Evolutionary conservation across 2,113 vertebrate genomes (phyloP), one percentile per base, ranked within the genome.

Genomic region (Cottus gobio): DNA sequence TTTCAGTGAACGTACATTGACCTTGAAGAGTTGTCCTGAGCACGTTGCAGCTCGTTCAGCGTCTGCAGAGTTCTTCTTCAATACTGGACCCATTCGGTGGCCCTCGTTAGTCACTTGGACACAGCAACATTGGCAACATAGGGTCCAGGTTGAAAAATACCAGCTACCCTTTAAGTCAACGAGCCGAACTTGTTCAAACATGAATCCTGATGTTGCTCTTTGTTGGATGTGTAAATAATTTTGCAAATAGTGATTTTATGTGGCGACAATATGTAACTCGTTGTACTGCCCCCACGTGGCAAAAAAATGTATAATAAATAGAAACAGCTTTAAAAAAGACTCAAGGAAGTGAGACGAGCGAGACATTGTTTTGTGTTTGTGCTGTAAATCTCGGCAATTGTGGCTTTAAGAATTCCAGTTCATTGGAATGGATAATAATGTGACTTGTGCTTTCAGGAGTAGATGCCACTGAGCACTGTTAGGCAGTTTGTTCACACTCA

Each of bases 371-470:
- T 28, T 58, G 39, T 54, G 26, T 70, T 65, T 68, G 42, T 2
- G 7, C 11, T 63, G n/a, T 77, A 57, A 72, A 48, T 44, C 15
- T 26, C 8, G 0, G 6, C 64, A 46, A 20, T 3, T 30, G 36
- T 9, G 48, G 48, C 52, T 62, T 56, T 50, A 67, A 42, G 12
- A 67, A 34, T 79, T 80, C 73, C 68, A 81, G 77, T 78, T 84
- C 11, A 56, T 64, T 69, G 30, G 30, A 65, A 30, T 50, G 31
- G 42, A 50, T 63, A 54, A 70, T 44, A 54, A 26, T 37, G 26
- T 34, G 20, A 61, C 39, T 60, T 79, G 78, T 85, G 82, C 78
- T 84, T 85, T 12, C n/a, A 52, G 75, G 34, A 58, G 13, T 56
- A 30, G 30, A 68, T 30, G 67, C 61, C 60, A 70, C 20, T 26